A percentile compares a stretch with the other conserved stretches of the same genome.
Evolutionary conservation across 2,888 invertebrate genomes (phyloP).

Genomic region (Tinea trinotella): DNA sequence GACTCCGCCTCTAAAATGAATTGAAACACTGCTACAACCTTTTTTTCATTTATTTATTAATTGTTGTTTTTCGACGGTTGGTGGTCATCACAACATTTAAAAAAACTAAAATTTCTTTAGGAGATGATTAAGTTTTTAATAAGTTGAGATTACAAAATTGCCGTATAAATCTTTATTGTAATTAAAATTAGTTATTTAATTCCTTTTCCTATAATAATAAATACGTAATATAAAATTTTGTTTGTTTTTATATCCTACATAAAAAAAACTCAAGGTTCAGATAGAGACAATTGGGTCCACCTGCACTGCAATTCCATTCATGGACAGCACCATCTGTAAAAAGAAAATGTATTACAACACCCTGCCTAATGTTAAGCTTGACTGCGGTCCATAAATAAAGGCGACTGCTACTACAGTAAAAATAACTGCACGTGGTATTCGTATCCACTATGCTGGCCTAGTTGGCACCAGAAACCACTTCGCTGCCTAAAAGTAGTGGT

Average conservation of each 20-base stretch:
- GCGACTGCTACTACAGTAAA: too few species aligned
- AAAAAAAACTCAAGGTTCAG: too few species aligned
- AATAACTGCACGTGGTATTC: too few species aligned
- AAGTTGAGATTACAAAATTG: constrained; percentile 13
- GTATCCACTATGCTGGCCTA: too few species aligned
- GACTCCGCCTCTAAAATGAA: constrained; percentile 66
- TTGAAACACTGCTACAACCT: constrained; percentile 59
- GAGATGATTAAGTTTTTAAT: constrained; percentile 17
- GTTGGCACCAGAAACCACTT: too few species aligned
- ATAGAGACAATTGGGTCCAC: too few species aligned
- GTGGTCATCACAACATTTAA: constrained; percentile 30
- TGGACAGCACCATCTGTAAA: too few species aligned
- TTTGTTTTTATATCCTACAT: neutral
- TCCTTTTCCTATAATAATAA: neutral
- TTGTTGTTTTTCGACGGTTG: constrained; percentile 58
- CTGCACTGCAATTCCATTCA: too few species aligned
- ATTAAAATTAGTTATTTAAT: neutral
- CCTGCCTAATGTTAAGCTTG: too few species aligned
- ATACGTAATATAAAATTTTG: neutral
- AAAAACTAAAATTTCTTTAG: neutral
- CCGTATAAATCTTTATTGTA: constrained; percentile 16
- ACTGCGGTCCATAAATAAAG: too few species aligned
- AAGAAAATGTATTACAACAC: too few species aligned
- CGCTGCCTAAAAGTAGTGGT: too few species aligned
- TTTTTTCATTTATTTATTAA: constrained; percentile 61